Base-by-base conservation (phyloP, 2,888 invertebrate genomes). In the Cryptosula pallasiana region DNA sequence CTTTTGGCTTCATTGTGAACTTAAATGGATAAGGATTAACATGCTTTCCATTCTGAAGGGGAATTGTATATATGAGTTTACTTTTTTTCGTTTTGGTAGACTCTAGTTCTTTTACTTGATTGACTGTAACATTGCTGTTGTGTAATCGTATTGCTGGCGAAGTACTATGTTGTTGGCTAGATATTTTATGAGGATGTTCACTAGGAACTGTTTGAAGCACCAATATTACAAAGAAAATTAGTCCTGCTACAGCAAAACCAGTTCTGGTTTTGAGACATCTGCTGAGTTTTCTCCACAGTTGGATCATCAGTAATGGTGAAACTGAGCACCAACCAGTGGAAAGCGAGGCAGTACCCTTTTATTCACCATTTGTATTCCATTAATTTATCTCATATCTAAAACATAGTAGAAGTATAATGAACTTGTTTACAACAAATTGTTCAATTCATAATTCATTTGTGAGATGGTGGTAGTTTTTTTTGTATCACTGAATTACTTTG, bases 1-100 rank as follows among this genome's bases (percentile, higher is more conserved):
- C 25, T 63, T 63, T 63, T 9, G 63, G 27, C 2, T 16, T 13
- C 32, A 63, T 63, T 5, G 27, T 27, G 13, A 63, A 20, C 9
- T n/a, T 20, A n/a, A 63, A 63, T 63, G 63, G 63, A 63, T 63
- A 63, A n/a, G 63, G 63, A 32, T 63, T 63, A 63, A 63, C 27
- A 32, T 32, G 9, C 9, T 13, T 63, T 20, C 45, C 45, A 45
- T 45, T 45, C 45, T 13, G 9, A 5, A 45, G 20, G 5, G 45
- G 45, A 13, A 45, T 13, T 13, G 45, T 45, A 20, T 45, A 45
- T 5, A 45, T 20, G 20, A 20, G 45, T 13, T 45, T 45, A 13
- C 9, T 45, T 5, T 45, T 45, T 45, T 45, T 45, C 20, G 45
- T 13, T 20, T 45, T 45, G 5, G 5, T 45, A 5, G 5, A 13